Evolutionary conservation across 92 coral and sea anemone genomes (phyloP).

Genomic region (Blastomussa wellsi): DNA sequence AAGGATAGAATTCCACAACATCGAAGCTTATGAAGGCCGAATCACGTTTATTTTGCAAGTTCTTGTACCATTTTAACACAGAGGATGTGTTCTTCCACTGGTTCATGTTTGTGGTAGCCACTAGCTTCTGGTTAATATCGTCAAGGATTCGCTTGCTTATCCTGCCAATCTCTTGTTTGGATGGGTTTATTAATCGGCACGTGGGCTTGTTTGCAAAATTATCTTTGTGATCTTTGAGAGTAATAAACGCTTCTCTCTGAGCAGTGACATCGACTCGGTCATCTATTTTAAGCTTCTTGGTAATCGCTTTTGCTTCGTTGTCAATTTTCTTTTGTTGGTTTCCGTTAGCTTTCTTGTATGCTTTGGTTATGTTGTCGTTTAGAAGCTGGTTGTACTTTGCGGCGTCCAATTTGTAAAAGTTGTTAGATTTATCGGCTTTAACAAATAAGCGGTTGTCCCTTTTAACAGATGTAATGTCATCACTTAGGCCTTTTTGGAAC

Average conservation of each 20-base stretch:
- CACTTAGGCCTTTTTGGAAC: constrained; percentile 1
- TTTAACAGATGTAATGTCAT: background rate
- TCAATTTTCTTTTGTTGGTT: background rate
- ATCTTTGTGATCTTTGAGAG: background rate
- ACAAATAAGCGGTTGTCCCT: background rate
- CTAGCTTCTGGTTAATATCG: background rate
- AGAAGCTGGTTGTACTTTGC: too few species aligned
- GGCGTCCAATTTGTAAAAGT: too few species aligned
- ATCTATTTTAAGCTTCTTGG: background rate
- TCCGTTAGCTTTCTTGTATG: background rate
- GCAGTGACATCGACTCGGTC: background rate
- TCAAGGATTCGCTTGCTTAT: too few species aligned
- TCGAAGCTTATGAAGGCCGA: too few species aligned
- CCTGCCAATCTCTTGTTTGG: too few species aligned
- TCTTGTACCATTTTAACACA: constrained; percentile 3
- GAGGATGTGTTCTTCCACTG: constrained; percentile 12
- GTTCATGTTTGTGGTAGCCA: background rate
- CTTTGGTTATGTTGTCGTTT: background rate
- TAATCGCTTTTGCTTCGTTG: background rate
- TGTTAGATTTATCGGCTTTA: background rate
- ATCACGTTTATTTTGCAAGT: too few species aligned
- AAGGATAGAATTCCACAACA: background rate
- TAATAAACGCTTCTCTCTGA: background rate
- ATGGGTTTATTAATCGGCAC: too few species aligned
- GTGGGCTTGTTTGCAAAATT: background rate